Evolutionary conservation across 2,797 vertebrate species (phyloP).

Genomic region (Paguma larvata): DNA sequence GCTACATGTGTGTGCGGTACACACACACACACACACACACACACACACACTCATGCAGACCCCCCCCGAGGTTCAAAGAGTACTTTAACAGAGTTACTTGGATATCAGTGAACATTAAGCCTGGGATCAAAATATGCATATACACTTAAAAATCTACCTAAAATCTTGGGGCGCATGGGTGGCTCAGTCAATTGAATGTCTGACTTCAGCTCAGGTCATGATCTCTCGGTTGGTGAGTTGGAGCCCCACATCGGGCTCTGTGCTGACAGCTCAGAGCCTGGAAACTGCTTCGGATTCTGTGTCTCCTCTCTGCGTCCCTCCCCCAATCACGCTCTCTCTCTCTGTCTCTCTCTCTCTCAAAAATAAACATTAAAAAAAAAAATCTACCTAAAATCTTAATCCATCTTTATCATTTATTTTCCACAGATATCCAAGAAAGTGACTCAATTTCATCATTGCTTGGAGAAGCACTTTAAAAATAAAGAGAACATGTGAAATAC

Average conservation of each 20-base stretch:
- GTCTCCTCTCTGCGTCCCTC: too few relatives aligned
- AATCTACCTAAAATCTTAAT: conserved; percentile 33
- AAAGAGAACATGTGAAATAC: conserved; percentile 30
- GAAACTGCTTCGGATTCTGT: too few relatives aligned
- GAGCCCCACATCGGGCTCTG: too few relatives aligned
- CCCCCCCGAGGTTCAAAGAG: background rate
- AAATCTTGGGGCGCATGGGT: background rate
- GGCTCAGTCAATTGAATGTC: too few relatives aligned
- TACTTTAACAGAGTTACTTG: conserved; percentile 48
- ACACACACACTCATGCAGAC: background rate
- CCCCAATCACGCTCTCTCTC: too few relatives aligned
- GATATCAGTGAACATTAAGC: conserved; percentile 20
- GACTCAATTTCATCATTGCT: background rate
- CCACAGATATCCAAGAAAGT: conserved; percentile 51
- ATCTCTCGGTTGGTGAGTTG: too few relatives aligned
- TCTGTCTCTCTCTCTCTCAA: too few relatives aligned
- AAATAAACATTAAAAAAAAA: background rate
- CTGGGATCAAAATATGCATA: background rate
- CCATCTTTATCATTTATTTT: conserved; percentile 8
- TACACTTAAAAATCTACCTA: conserved; percentile 22
- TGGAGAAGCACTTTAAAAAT: conserved; percentile 39
- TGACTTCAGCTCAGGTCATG: too few relatives aligned
- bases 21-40: background rate
- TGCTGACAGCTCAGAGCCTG: too few relatives aligned
- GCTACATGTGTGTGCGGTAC: background rate